Conservation (phyloP, 2,797 vertebrate species). For the Rousettus madagascariensis region DNA sequence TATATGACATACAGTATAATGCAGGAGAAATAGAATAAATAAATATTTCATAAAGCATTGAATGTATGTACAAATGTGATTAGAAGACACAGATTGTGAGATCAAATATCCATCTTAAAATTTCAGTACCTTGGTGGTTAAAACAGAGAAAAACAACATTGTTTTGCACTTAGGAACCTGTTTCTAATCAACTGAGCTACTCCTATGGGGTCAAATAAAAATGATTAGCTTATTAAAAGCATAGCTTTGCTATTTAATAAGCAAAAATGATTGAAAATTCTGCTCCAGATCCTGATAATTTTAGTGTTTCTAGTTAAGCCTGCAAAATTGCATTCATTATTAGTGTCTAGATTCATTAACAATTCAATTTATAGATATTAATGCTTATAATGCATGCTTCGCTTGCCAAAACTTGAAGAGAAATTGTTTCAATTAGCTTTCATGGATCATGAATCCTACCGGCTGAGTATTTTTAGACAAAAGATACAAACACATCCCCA, state of each 20-base stretch:
- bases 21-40: slow-evolving; percentile 49
- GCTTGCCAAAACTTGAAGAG: slow-evolving; percentile 90
- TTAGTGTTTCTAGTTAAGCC: slow-evolving; percentile 90
- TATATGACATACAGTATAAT: slow-evolving; percentile 38
- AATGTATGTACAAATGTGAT: slow-evolving; percentile 35
- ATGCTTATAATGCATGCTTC: slow-evolving; percentile 90
- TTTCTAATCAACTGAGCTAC: slow-evolving; percentile 87
- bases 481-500: slow-evolving; percentile 88
- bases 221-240: slow-evolving; percentile 90
- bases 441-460: slow-evolving; percentile 88
- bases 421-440: slow-evolving; percentile 92
- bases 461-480: slow-evolving; percentile 89
- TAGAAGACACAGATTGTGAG: slow-evolving; percentile 57
- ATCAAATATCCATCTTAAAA: slow-evolving; percentile 72
- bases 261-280: slow-evolving; percentile 90
- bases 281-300: slow-evolving; percentile 88
- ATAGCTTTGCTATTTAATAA: slow-evolving; percentile 89
- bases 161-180: slow-evolving; percentile 85
- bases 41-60: slow-evolving; percentile 62
- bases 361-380: slow-evolving; percentile 92
- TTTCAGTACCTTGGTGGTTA: slow-evolving; percentile 83
- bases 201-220: slow-evolving; percentile 89
- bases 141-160: slow-evolving; percentile 84
- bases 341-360: slow-evolving; percentile 91
- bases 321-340: slow-evolving; percentile 91